phyloP scores from a whole-genome alignment of 2,888 invertebrate genomes.

The Cephus pygmeus region DNA sequence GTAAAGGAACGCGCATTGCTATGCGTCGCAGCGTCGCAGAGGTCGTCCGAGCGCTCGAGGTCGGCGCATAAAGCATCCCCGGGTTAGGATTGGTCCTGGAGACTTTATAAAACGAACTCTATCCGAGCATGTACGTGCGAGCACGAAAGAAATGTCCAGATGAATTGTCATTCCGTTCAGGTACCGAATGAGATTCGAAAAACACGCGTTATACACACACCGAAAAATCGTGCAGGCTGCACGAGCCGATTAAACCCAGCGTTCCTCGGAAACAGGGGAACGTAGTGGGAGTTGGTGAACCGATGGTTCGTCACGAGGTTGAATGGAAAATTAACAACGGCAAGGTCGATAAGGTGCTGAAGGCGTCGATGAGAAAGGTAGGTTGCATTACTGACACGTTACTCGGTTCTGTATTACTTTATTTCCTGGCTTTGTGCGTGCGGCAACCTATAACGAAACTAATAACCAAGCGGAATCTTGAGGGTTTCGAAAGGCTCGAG shows the following conservation, averaged over 20 bases:
- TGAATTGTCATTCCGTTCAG: slow-evolving; percentile 36
- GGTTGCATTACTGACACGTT: not conserved
- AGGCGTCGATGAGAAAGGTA: not conserved
- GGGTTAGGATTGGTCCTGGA: slow-evolving; percentile 37
- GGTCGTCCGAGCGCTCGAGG: slow-evolving; percentile 51
- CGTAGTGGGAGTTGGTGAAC: not conserved
- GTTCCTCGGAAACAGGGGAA: not conserved
- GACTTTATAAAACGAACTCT: slow-evolving; percentile 31
- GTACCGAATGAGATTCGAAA: slow-evolving; percentile 29
- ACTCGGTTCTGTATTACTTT: not conserved
- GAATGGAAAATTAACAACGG: not conserved
- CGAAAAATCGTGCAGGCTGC: slow-evolving; percentile 16
- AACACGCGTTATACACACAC: slow-evolving; percentile 31
- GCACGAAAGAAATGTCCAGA: slow-evolving; percentile 45
- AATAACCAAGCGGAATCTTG: not conserved
- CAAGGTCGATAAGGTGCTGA: not conserved
- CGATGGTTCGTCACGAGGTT: not conserved
- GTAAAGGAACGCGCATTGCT: slow-evolving; percentile 48
- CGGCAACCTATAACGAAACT: not conserved
- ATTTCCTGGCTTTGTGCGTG: not conserved
- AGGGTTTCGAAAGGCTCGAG: not conserved
- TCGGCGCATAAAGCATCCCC: slow-evolving; percentile 57
- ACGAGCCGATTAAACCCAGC: not conserved
- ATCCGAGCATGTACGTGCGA: slow-evolving; percentile 40
- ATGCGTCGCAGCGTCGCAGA: slow-evolving; percentile 50